Evolutionary conservation across 1,140 invertebrate genomes (phyloP).

Genomic region (Helicoverpa armigera): DNA sequence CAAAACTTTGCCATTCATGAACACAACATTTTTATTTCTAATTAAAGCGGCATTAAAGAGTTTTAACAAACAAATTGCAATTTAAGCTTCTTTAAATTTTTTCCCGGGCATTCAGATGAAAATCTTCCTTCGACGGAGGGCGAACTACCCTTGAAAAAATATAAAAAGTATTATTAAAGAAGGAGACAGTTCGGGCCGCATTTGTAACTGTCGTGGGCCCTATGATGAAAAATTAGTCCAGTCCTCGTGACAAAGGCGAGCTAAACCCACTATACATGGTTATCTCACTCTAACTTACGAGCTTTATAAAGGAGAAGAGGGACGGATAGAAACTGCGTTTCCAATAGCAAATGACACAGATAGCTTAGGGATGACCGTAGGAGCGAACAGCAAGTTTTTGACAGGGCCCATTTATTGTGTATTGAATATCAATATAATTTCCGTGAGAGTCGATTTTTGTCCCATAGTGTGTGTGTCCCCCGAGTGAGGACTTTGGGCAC

Average conservation of each 20-base stretch:
- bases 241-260: slow-evolving; percentile 85
- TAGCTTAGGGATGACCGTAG: slow-evolving; percentile 87
- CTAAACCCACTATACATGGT: slow-evolving; percentile 78
- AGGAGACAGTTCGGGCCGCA: slow-evolving; percentile 87
- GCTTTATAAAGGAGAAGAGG: slow-evolving; percentile 57
- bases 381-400: slow-evolving; percentile 86
- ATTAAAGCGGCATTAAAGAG: slow-evolving; percentile 64
- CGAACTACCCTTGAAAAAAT: slow-evolving; percentile 85
- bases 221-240: slow-evolving; percentile 88
- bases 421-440: slow-evolving; percentile 88
- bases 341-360: slow-evolving; percentile 86
- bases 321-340: slow-evolving; percentile 72
- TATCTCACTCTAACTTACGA: slow-evolving; percentile 74
- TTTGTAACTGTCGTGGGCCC: slow-evolving; percentile 87
- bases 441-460: slow-evolving; percentile 85
- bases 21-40: slow-evolving; percentile 59
- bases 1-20: slow-evolving; percentile 31
- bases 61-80: slow-evolving; percentile 78
- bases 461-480: slow-evolving; percentile 78
- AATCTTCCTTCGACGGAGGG: slow-evolving; percentile 83
- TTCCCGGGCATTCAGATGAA: slow-evolving; percentile 79
- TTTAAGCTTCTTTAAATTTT: slow-evolving; percentile 84
- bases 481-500: slow-evolving; percentile 78
- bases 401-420: slow-evolving; percentile 86
- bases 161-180: slow-evolving; percentile 88